Evolutionary conservation across 2,113 vertebrate species (phyloP), one percentile per base, ranked within the genome.

Genomic region (Micromys minutus): DNA sequence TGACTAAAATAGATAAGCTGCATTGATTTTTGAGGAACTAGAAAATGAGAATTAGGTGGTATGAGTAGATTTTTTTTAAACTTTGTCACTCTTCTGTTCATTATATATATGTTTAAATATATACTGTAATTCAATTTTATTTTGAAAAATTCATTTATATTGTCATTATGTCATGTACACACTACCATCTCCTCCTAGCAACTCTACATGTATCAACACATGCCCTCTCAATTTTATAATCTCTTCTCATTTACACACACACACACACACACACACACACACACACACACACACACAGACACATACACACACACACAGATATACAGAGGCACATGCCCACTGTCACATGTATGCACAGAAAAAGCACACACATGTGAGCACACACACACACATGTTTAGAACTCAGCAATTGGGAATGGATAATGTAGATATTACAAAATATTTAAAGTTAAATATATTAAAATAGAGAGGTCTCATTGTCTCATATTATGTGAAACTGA

Each of bases 1-100:
- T 57, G n/a, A 76, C 88, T 94, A 89, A 94, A 90, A 93, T 76
- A 88, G 86, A 87, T 39, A 87, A 8, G 42, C 81, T 89, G 42
- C 24, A 91, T 71, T 93, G 71, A 93, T 69, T 95, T 94, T 75
- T 91, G 47, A 86, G 16, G 36, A 95, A 95, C 42, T 13, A 86
- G 39, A 89, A 81, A 42, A 42, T 81, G 87, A 93, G 12, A 55
- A 7, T 29, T 88, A 42, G 55, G 84, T 19, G 72, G 2, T 67
- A 89, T 71, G 71, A 63, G 57, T 31, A 91, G 22, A n/a, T n/a
- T n/a, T n/a, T 83, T 93, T 45, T 61, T 89, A 88, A 79, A 77
- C 22, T 87, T 47, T 88, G 29, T 29, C 31, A 77, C 10, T n/a
- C 9, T 61, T 59, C 10, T 81, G 1, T 79, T 95, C 55, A 22